Base-by-base conservation (phyloP, 2,888 invertebrate species). In the Augiades crinisus region DNA sequence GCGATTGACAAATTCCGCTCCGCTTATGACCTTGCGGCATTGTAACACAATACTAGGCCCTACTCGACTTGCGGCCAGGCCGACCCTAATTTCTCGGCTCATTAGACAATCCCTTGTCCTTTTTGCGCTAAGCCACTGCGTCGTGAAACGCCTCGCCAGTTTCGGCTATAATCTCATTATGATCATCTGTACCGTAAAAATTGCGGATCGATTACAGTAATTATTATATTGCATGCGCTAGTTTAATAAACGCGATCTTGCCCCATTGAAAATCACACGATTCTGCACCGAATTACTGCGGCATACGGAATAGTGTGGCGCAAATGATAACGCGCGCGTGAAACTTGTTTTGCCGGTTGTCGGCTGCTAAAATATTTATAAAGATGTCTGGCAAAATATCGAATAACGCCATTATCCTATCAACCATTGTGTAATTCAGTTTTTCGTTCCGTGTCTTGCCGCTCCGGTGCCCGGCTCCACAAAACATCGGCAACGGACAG, bases 51-150 rank as follows among this genome's bases (percentile, higher is more conserved):
- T 77, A 81, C 58, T 53, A 37, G 55, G 60, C 65, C 10, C 31
- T 40, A 41, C 67, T 59, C 64, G 67, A 68, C 70, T 70, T 68
- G 67, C 61, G 62, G 68, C 70, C 73, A 67, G 68, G 68, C 70
- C 72, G 73, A 78, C 86, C 88, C 86, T 83, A 86, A 88, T 89
- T 88, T 89, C 72, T 71, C 78, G 80, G 68, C 86, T 88, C 88
- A 88, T 89, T 88, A 81, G 63, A 64, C 70, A 65, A 78, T 76
- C 70, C 69, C 68, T 69, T 72, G 78, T 83, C 75, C 76, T 81
- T 83, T 86, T 85, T 81, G 80, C 81, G 67, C 63, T 59, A 66
- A 73, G 67, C 72, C 76, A 74, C 61, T 77, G 76, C 73, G 68
- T 8, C 71, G 61, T 70, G 68, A 59, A 65, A 61, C 63, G 68